Conservation (phyloP, 2,888 invertebrate species). For the Seira ritae region DNA sequence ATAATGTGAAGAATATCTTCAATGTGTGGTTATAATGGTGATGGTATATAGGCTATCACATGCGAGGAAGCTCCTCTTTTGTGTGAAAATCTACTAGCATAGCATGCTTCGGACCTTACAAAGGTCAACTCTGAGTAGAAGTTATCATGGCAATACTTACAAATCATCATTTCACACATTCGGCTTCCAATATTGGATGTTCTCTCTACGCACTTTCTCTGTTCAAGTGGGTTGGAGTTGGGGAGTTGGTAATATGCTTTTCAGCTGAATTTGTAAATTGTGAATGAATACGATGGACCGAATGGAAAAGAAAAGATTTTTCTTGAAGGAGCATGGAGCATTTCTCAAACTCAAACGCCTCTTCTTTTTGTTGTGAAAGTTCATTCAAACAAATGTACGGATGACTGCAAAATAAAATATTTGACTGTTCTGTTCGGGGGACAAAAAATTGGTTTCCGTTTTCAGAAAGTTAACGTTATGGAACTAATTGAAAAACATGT, state of each 20-base stretch:
- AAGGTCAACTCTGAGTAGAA: no score
- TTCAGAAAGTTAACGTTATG: slow-evolving; percentile 45
- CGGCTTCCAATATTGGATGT: slow-evolving; percentile 29
- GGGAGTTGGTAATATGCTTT: not conserved
- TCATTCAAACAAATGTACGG: no score
- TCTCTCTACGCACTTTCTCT: not conserved
- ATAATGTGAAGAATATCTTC: not conserved
- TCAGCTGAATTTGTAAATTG: no score
- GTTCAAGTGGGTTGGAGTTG: no score
- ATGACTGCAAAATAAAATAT: no score
- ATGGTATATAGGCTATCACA: not conserved
- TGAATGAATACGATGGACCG: no score
- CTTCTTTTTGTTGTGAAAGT: no score
- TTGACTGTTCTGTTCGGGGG: no score
- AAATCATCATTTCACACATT: slow-evolving; percentile 30
- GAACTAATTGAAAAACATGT: slow-evolving; percentile 56
- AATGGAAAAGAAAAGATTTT: no score
- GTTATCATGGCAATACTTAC: not conserved
- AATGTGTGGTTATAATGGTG: not conserved
- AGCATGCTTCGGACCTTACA: slow-evolving; percentile 24
- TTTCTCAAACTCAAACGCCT: no score
- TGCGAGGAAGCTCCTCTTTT: not conserved
- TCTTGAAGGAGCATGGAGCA: no score
- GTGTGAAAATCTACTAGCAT: not conserved
- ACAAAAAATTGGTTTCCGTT: no score